Evolutionary conservation across 1,140 invertebrate genomes (phyloP), one percentile per base, ranked within the genome.

Genomic region (Pseudomyrmex concolor): DNA sequence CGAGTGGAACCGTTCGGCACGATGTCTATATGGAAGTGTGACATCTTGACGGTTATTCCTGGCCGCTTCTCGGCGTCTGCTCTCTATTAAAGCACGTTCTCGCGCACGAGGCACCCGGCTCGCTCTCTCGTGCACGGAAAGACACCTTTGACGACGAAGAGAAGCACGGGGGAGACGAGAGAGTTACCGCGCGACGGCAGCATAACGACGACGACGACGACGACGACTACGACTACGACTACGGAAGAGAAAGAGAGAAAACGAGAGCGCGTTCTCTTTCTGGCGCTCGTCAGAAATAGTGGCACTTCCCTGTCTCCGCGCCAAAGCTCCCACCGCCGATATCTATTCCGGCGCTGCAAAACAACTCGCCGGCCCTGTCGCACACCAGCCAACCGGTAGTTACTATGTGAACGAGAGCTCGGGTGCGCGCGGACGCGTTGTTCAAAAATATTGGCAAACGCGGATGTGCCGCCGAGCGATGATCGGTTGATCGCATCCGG

Each of bases 281-380:
- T 72, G 66, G 22, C 54, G 90, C 90, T 91, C 93, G 92, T 94
- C 94, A 94, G 92, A 94, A 94, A 94, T 95, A 95, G 93, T 94
- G 93, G 91, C 92, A 93, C 91, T 93, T 93, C 87, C 92, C 92
- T 93, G 90, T 93, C 91, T 92, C 90, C 89, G 86, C 91, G 90
- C 91, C 92, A 93, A 92, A 34, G 34, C 34, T 34, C 34, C 92
- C 90, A 92, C 89, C 90, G 89, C 92, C 92, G 89, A 94, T 94
- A 94, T 94, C 93, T 94, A 94, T 94, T 94, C 93, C 92, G 91
- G 94, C 93, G 77, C 91, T 93, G 91, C 93, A 93, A 94, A 94
- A 94, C 92, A 94, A 94, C 94, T 78, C 54, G 82, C 86, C 85
- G 84, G 72, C 78, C 51, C 86, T 87, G 83, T 77, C 57, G 54